Evolutionary conservation across 2,113 vertebrate species (phyloP), one percentile per base, ranked within the genome.

Genomic region (Scartelaos histophorus): DNA sequence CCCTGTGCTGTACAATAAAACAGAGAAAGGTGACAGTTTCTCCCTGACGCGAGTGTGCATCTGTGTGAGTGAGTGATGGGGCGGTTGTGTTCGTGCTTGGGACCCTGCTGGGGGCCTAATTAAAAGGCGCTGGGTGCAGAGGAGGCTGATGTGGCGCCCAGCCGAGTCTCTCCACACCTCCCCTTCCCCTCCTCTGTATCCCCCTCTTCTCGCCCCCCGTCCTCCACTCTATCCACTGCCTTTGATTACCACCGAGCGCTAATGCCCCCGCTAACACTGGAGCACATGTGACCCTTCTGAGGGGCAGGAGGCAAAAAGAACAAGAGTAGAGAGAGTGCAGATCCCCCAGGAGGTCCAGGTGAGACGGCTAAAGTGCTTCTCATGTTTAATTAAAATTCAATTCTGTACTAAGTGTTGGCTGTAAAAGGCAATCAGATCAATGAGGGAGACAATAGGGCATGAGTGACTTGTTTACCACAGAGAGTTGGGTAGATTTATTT

Each of bases 101-200:
- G 70, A 84, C 89, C 93, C 94, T 85, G 93, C 94, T 94, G 95
- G 92, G 95, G 95, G 87, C 92, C 93, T 96, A 96, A 97, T 97
- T 96, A 97, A 95, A 95, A 94, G 93, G 87, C 85, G 79, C 89
- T 91, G 86, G 88, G 90, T 89, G 91, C 94, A 86, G 94, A 95
- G 94, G 93, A 79, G 85, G 88, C 91, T 89, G 83, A 85, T 88
- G 80, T 85, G 86, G 84, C 78, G 62, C 89, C 92, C 94, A 94
- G 92, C 85, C 72, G 92, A 93, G 93, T 86, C 85, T 71, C 87
- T 87, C 84, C 81, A 86, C 83, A 79, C 74, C 84, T 78, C 77
- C 34, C 47, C 47, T 21, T 6, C 10, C 56, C n/a, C 56, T 12
- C 51, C 7, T n/a, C 51, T 53, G 1, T 53, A 3, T 22, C 21